Conservation (phyloP, 2,888 invertebrate species). For the Drosophila tanythrix region DNA sequence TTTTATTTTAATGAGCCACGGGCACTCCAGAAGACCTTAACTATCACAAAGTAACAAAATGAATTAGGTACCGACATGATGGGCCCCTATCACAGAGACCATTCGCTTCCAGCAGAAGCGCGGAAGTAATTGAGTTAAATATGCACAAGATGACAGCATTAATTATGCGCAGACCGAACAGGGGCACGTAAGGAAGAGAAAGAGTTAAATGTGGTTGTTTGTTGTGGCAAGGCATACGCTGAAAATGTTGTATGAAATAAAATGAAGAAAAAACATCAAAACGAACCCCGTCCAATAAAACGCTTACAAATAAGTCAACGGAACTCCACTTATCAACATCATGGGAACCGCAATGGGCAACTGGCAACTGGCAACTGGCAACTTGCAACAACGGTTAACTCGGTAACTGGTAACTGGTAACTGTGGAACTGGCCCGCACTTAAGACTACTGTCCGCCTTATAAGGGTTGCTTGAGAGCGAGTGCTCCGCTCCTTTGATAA, state of each 20-base stretch:
- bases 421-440: conserved; percentile 33
- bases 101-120: conserved; percentile 52
- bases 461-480: conserved; percentile 51
- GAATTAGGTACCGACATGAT: conserved; percentile 70
- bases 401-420: conserved; percentile 24
- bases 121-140: conserved; percentile 80
- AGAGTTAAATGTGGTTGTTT: conserved; percentile 75
- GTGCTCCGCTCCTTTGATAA: conserved; percentile 18
- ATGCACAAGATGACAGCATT: conserved; percentile 79
- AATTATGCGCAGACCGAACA: conserved; percentile 63
- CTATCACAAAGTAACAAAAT: conserved; percentile 74
- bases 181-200: conserved; percentile 19
- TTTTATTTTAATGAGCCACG: conserved; percentile 76
- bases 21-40: conserved; percentile 53
- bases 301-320: conserved; percentile 60
- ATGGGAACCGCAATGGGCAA: conserved; percentile 60
- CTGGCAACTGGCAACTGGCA: conserved; percentile 29
- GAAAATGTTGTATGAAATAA: conserved; percentile 26
- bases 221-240: conserved; percentile 59
- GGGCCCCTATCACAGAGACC: conserved; percentile 69
- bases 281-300: conserved; percentile 54
- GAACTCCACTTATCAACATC: conserved; percentile 57
- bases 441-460: conserved; percentile 14
- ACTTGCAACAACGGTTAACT: conserved; percentile 5
- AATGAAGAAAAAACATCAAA: conserved; percentile 8